Evolutionary conservation across 2,113 vertebrate genomes (phyloP).

Genomic region (Romanogobio albipinnatus): DNA sequence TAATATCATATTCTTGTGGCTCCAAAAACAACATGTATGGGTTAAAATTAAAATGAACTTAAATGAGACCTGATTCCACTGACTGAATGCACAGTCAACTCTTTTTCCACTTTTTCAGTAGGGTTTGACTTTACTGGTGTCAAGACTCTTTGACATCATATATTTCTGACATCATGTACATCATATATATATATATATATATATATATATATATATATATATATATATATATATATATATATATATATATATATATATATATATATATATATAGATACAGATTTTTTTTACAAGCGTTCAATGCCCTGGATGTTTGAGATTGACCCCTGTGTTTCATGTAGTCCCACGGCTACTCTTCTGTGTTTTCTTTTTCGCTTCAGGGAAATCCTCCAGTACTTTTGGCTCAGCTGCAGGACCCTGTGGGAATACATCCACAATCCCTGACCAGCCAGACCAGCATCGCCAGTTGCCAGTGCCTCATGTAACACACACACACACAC

Average conservation of each 20-base stretch:
- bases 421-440: constrained; percentile 21
- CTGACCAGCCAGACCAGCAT: not conserved
- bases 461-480: not conserved
- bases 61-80: not conserved
- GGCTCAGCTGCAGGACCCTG: constrained; percentile 26
- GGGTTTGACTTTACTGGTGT: not conserved
- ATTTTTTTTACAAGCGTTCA: not conserved
- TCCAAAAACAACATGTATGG: not conserved
- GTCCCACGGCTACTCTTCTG: not conserved
- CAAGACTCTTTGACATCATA: not conserved
- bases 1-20: not conserved
- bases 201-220: no score
- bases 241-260: no score
- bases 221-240: no score
- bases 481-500: not conserved
- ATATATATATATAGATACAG: no score
- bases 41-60: not conserved
- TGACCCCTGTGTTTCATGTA: not conserved
- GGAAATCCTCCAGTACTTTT: constrained; percentile 1
- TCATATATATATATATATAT: no score
- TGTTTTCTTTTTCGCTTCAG: not conserved
- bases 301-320: not conserved
- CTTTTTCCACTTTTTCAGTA: not conserved
- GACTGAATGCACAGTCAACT: not conserved
- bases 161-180: not conserved